Evolutionary conservation across 2,888 invertebrate species (phyloP), one percentile per base, ranked within the genome.

Genomic region (Acleris cristana): DNA sequence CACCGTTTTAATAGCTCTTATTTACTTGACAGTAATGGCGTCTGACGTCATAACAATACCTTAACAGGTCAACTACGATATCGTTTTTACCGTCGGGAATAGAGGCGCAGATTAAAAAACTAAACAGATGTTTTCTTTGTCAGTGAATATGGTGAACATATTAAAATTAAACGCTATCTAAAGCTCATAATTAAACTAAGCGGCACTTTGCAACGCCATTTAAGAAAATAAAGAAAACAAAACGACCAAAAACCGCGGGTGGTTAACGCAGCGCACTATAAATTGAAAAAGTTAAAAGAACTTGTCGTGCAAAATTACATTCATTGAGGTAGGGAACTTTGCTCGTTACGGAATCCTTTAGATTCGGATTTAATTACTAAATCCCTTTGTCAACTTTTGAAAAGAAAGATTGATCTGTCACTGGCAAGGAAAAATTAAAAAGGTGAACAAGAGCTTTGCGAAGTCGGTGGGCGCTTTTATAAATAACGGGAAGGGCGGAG

Each of bases 261-360:
- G 48, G 23, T 26, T 58, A 53, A 57, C 21, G 45, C 30, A 26
- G 26, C 48, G n/a, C 48, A 57, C 58, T 53, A 49, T 51, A 58
- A 63, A 58, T 57, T 78, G 78, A 80, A 78, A 73, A 81, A 84
- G 82, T 85, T 81, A 81, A 85, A 86, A 83, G 67, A 84, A 87
- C 80, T 87, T 84, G 79, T 78, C 85, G 77, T 87, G 87, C 48
- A 88, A 61, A 89, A 89, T 91, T 87, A 89, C 83, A 86, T 85
- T 88, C 87, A 88, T 88, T 90, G 89, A 87, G 89, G 87, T 76
- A 76, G 79, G 80, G 87, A 92, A 92, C 86, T 91, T 91, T 73
- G 89, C 87, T 91, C 92, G 87, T 92, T 92, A 91, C 85, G 80
- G 82, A 84, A 86, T 86, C 85, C 86, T 83, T 85, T 83, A 85